Conservation (phyloP, 2,113 vertebrate species). For the Peromyscus leucopus region DNA sequence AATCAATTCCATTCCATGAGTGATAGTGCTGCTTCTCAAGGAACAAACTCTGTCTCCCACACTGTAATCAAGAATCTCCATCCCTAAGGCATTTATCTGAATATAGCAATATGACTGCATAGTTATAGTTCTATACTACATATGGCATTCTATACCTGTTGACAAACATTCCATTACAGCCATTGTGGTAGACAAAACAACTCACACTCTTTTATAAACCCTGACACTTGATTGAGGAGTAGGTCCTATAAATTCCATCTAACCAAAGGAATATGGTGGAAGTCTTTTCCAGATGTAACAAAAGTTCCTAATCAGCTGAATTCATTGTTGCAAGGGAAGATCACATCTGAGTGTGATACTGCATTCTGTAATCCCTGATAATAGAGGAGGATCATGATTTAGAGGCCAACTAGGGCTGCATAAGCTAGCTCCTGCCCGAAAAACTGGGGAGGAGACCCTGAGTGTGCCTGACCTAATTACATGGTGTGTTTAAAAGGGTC, state of each 20-base stretch:
- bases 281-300: not conserved
- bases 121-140: slow-evolving; percentile 26
- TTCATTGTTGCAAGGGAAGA: slow-evolving; percentile 49
- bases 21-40: slow-evolving; percentile 79
- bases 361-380: not conserved
- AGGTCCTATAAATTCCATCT: slow-evolving; percentile 27
- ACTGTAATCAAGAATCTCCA: slow-evolving; percentile 70
- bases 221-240: not conserved
- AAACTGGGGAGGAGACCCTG: not conserved
- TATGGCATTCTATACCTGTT: slow-evolving; percentile 39
- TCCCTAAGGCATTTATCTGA: slow-evolving; percentile 64
- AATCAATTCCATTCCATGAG: slow-evolving; percentile 68
- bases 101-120: not conserved
- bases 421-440: not conserved
- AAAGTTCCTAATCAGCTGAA: slow-evolving; percentile 19
- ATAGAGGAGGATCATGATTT: not conserved
- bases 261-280: slow-evolving; percentile 24
- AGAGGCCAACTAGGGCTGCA: not conserved
- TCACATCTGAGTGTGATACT: not conserved
- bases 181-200: slow-evolving; percentile 23
- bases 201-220: not conserved
- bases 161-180: slow-evolving; percentile 23
- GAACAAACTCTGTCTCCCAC: slow-evolving; percentile 74
- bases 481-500: not conserved
- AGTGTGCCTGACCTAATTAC: not conserved